Base-by-base conservation (phyloP, 2,797 vertebrate species). In the Bufotes viridis region DNA sequence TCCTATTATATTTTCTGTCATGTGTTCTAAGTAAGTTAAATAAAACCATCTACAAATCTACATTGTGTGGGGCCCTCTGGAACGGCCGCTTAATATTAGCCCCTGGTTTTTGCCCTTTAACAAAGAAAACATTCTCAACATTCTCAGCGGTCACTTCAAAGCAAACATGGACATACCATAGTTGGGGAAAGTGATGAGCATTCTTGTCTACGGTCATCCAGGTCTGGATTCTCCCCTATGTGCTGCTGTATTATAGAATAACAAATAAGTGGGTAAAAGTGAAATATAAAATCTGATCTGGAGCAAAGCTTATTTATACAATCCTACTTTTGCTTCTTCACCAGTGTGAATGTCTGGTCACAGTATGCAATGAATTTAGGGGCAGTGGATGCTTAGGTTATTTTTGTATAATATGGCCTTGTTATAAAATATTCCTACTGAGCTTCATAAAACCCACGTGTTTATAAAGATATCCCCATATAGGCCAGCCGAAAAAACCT, bases 1-100 rank as follows among this genome's bases (percentile, higher is more conserved):
- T 58, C 60, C 69, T 81, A 49, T 57, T 74, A 34, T 78, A 65
- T 82, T 76, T 57, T n/a, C 87, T 22, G 10, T 88, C 29, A 18
- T 81, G 49, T 82, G 79, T 81, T 67, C 60, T 87, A 83, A 80
- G 51, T 70, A 24, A 74, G 24, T 63, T 79, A 84, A 79, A 26
- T 84, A 11, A 55, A 79, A 69, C 24, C 74, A 78, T 53, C 22
- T 74, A 74, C n/a, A 75, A 65, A 29, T 12, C 17, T 60, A 67
- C 58, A 65, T 29, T 79, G 22, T 76, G 81, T 58, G 87, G 24
- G 55, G 61, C 51, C 60, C 17, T 22, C 6, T 65, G 75, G 76
- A 84, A 65, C 67, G 24, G 17, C 13, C 29, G 29, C 24, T 63
- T 72, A 69, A 78, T 29, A 69, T 78, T 49, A 58, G 34, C 14